These are phyloP conservation scores for Oryzaephilus surinamensis DNA, from an alignment of 1,140 invertebrate genomes.

Conservation along the genomic window DNA sequence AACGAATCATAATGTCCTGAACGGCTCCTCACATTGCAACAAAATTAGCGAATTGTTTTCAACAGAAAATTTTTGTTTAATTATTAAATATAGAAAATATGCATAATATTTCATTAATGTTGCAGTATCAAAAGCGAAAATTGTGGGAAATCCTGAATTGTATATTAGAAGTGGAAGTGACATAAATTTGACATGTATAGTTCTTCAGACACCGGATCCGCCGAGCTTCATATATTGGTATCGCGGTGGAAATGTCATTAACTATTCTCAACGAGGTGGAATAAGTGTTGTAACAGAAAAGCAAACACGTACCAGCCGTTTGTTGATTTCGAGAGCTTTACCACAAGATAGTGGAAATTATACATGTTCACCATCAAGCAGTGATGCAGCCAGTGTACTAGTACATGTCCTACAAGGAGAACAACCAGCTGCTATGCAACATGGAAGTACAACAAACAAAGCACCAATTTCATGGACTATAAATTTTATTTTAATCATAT, in stretches of 20 bases:
- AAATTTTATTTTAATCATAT: conserved; percentile 16
- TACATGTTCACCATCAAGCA: conserved; percentile 55
- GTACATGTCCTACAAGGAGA: conserved; percentile 58
- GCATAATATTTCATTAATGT: conserved; percentile 29
- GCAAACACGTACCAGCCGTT: conserved; percentile 67
- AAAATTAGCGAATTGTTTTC: conserved; percentile 1
- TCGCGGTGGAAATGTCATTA: conserved; percentile 73
- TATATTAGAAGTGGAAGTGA: conserved; percentile 81
- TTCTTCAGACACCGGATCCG: conserved; percentile 75
- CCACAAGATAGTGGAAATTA: conserved; percentile 78
- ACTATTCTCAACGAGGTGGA: conserved; percentile 73
- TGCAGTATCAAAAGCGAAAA: conserved; percentile 81
- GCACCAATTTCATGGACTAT: conserved; percentile 21
- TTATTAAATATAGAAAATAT: background rate
- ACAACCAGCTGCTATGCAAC: conserved; percentile 63
- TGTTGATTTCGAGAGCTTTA: conserved; percentile 68
- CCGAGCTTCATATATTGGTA: conserved; percentile 89
- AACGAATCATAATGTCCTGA: too few relatives aligned
- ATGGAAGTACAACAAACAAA: conserved; percentile 40
- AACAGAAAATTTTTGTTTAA: background rate
- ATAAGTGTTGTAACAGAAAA: conserved; percentile 81
- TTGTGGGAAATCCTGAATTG: conserved; percentile 70
- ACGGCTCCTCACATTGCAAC: background rate
- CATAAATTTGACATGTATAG: conserved; percentile 82
- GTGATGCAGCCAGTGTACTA: conserved; percentile 51